A percentile compares a stretch with the other conserved stretches of the same genome.
Conservation (phyloP, 1,140 invertebrate species). For the Drosophila dunni region DNA sequence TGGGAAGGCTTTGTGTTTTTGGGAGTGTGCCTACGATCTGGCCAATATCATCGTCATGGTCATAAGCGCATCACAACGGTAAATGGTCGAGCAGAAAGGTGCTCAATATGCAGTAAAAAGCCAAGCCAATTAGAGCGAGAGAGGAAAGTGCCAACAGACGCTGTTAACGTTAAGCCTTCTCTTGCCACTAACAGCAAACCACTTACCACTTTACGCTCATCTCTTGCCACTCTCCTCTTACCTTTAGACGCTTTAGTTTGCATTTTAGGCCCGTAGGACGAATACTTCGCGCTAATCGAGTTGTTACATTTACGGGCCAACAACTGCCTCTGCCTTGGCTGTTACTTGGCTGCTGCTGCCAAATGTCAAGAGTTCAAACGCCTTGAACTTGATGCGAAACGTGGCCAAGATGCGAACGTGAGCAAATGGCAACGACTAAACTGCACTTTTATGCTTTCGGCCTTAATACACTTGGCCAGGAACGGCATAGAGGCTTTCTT, state of each 20-base stretch:
- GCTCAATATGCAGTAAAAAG: conserved; percentile 75
- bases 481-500: conserved; percentile 12
- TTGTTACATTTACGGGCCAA: conserved; percentile 77
- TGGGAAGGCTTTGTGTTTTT: conserved; percentile 40
- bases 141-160: conserved; percentile 64
- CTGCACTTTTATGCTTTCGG: conserved; percentile 58
- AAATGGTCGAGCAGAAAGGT: conserved; percentile 16
- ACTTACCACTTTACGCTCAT: conserved; percentile 61
- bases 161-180: conserved; percentile 55
- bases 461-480: conserved; percentile 31
- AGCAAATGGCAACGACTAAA: conserved; percentile 50
- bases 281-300: conserved; percentile 80
- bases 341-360: conserved; percentile 47
- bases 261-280: conserved; percentile 51
- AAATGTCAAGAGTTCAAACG: conserved; percentile 84
- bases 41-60: conserved; percentile 31
- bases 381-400: conserved; percentile 81
- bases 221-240: not conserved
- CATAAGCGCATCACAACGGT: conserved; percentile 73
- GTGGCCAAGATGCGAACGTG: conserved; percentile 75
- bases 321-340: conserved; percentile 26
- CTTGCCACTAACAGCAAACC: not conserved
- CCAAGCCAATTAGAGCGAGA: conserved; percentile 69
- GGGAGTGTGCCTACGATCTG: conserved; percentile 42
- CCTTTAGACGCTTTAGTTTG: conserved; percentile 74